Evolutionary conservation across 2,888 invertebrate species (phyloP).

Genomic region (Elysia crispata): DNA sequence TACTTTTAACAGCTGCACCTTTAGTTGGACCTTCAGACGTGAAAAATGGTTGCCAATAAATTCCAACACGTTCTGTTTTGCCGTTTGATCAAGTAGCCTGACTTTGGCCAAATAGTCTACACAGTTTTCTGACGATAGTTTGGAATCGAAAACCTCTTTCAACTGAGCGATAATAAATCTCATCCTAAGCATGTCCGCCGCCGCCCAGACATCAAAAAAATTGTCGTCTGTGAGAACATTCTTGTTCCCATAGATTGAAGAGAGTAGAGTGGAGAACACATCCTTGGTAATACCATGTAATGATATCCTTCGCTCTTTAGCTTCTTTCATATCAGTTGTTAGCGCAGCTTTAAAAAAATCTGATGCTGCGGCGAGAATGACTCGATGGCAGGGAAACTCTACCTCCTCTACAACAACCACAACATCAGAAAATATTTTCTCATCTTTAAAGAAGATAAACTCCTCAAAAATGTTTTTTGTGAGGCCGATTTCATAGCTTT

Average conservation of each 20-base stretch:
- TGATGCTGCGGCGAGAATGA: constrained; percentile 23
- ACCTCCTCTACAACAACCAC: too few relatives aligned
- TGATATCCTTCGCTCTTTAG: not conserved
- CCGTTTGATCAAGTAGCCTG: constrained; percentile 1
- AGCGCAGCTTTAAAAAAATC: constrained; percentile 23
- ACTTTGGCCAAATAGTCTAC: not conserved
- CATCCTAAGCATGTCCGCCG: constrained; percentile 20
- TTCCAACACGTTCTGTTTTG: too few relatives aligned
- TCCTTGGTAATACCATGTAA: constrained; percentile 5
- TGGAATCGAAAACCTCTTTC: not conserved
- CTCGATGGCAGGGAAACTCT: constrained; percentile 16
- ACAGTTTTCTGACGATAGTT: constrained; percentile 5
- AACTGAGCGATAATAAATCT: not conserved
- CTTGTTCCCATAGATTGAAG: not conserved
- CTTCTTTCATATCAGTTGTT: constrained; percentile 23
- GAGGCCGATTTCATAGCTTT: too few relatives aligned
- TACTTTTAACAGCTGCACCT: too few relatives aligned
- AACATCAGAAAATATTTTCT: too few relatives aligned
- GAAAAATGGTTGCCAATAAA: too few relatives aligned
- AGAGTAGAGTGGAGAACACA: not conserved
- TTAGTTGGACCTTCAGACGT: too few relatives aligned
- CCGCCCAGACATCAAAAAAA: constrained; percentile 24
- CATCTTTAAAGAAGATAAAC: too few relatives aligned
- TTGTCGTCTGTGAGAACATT: not conserved
- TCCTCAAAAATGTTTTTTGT: too few relatives aligned